Evolutionary conservation across 2,888 invertebrate species (phyloP), one percentile per base, ranked within the genome.

Genomic region (Chromoteleia sp.): DNA sequence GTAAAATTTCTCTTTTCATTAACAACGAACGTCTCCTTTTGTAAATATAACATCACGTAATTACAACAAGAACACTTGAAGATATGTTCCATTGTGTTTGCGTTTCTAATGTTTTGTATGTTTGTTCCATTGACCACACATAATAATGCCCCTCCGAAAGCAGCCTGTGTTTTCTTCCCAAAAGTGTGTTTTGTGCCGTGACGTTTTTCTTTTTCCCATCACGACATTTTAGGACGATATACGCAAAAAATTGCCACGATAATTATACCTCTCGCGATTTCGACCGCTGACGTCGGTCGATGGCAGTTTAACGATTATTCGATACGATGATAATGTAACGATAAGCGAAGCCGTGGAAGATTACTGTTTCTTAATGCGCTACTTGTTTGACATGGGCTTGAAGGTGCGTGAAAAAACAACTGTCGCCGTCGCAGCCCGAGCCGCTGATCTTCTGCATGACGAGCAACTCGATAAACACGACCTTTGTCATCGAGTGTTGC

Each of bases 401-500:
- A 94, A 96, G 96, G 94, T 96, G 96, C 93, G 94, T 96, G 94
- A 94, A 94, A 92, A 94, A 93, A 93, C 93, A 93, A 92, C 93
- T 95, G 92, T 93, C 94, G 86, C 85, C 88, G 93, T 94, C 95
- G 92, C 96, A 96, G 92, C 94, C 94, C 93, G 95, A 95, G 94
- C 96, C 96, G 92, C 95, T 96, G 92, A 94, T 96, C 94, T 94
- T 95, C 94, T 96, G 96, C 94, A 95, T 95, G 93, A 94, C 94
- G 92, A 94, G 95, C 92, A 94, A 94, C 93, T 93, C 94, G 93
- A 93, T 94, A 93, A 96, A 95, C 93, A 94, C 94, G 91, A 94
- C 95, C 88, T 95, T 95, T 94, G 94, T 94, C 93, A 95, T 96
- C 93, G 94, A 94, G 92, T 97, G 96, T 95, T 97, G 97, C 94